Evolutionary conservation across 2,888 invertebrate genomes (phyloP), one percentile per base, ranked within the genome.

Genomic region (Drosophila koepferae): DNA sequence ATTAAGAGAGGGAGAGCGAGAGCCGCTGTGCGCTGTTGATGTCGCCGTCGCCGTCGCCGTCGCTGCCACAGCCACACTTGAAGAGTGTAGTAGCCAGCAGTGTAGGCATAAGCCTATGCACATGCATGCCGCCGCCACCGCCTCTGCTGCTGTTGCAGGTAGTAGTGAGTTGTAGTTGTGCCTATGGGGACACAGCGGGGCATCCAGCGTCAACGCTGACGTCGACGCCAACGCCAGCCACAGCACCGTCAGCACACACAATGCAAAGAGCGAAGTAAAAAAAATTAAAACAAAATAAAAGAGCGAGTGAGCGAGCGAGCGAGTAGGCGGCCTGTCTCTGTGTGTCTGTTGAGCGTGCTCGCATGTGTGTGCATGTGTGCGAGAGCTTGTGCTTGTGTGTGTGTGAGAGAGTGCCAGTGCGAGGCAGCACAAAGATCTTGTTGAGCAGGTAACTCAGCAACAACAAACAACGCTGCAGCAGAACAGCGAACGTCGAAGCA

Each of bases 401-500:
- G 55, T 55, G 28, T 28, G 28, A 28, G 67, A 31, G 53, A 62
- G 67, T 63, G 69, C 51, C 68, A 58, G 64, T 68, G 62, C 31
- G 77, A 63, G 70, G 72, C 76, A 72, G 64, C 64, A 86, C 78
- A 86, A 80, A 90, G 90, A 86, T 86, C 90, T 88, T 90, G 90
- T 79, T 86, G 74, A 83, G 86, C 84, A 86, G 87, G 89, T 78
- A 86, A 74, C 63, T 68, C 64, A 69, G 72, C 69, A 75, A 63
- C 70, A 49, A 62, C 65, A 77, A 49, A 49, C 65, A 71, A 44
- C 54, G 63, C 34, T 20, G 53, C 23, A 16, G 56, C 75, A 88
- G 81, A 81, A 75, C 76, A 77, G 72, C 89, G 91, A 91, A 91
- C 76, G 80, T 58, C 41, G 54, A 91, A 92, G n/a, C n/a, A 44